Evolutionary conservation across 2,888 invertebrate genomes (phyloP), one percentile per base, ranked within the genome.

Genomic region (Allophyes oxyacanthae): DNA sequence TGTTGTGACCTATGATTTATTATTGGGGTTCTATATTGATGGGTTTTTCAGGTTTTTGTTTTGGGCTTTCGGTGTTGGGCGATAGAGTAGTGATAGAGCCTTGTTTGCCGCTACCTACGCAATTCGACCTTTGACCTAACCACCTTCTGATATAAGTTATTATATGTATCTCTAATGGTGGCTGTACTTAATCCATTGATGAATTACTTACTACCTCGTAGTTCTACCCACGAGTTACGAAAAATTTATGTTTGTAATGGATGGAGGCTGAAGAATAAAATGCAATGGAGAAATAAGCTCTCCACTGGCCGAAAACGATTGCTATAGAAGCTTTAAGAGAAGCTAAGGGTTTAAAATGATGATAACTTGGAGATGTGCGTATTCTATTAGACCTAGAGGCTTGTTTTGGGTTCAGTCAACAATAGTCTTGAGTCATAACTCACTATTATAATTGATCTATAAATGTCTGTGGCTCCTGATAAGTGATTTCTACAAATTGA

Each of bases 111-210:
- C 43, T 48, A 25, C 38, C 34, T 52, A 38, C 37, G 28, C 46
- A 36, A 11, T 46, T 5, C 63, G 56, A 56, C 41, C 63, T 65
- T 56, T 52, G 51, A 41, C 65, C 26, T 44, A 4, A 30, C 13
- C 6, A 37, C 15, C 37, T 20, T 36, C 25, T 28, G 28, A 28
- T 28, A 28, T 28, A 41, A n/a, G n/a, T n/a, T n/a, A n/a, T n/a
- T n/a, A 6, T 11, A 9, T 36, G 10, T 13, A 36, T 33, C 28
- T 45, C 26, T 13, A 38, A 6, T 41, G 10, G 33, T 26, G 52
- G 46, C 15, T 61, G 63, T 62, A 34, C 51, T 49, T 62, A 65
- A 65, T 68, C 69, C 55, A 44, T 45, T 55, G 63, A 68, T 56
- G 37, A 44, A 68, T 56, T 48, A 52, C 51, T 34, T 33, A 40